Percentiles rank a stretch among this genome's conserved stretches.
Conservation (phyloP, 2,797 vertebrate genomes). For the Sternotherus odoratus region DNA sequence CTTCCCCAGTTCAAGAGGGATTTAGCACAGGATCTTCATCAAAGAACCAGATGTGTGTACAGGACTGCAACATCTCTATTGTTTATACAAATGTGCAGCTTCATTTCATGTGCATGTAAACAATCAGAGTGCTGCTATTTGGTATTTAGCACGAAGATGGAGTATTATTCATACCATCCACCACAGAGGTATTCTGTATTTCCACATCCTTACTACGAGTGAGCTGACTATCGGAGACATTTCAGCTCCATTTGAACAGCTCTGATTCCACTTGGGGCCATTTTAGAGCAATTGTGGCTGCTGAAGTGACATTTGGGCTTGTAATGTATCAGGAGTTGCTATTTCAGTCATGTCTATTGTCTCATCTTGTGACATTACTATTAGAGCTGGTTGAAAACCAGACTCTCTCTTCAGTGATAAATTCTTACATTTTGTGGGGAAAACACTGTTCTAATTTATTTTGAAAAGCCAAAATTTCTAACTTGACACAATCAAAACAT, state of each 20-base stretch:
- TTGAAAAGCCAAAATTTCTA: neutral
- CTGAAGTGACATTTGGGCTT: neutral
- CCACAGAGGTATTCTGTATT: neutral
- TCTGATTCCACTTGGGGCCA: neutral
- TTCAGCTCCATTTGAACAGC: conserved; percentile 1
- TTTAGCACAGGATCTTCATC: neutral
- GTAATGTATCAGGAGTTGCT: neutral
- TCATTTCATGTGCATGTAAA: neutral
- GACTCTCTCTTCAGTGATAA: neutral
- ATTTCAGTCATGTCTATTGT: fast-evolving
- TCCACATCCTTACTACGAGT: neutral
- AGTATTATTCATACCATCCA: neutral
- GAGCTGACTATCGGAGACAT: neutral
- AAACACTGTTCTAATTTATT: neutral
- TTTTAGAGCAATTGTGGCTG: neutral
- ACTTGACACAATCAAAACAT: neutral
- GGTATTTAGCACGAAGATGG: neutral
- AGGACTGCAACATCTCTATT: neutral
- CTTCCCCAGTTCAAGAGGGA: neutral
- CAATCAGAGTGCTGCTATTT: neutral
- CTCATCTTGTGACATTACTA: neutral
- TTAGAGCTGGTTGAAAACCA: neutral
- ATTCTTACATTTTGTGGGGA: neutral
- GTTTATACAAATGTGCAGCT: neutral
- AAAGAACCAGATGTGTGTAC: neutral